Percentiles rank a stretch among this genome's conserved stretches.
phyloP scores from a whole-genome alignment of 2,113 vertebrate species.

The Nothocercus julius region DNA sequence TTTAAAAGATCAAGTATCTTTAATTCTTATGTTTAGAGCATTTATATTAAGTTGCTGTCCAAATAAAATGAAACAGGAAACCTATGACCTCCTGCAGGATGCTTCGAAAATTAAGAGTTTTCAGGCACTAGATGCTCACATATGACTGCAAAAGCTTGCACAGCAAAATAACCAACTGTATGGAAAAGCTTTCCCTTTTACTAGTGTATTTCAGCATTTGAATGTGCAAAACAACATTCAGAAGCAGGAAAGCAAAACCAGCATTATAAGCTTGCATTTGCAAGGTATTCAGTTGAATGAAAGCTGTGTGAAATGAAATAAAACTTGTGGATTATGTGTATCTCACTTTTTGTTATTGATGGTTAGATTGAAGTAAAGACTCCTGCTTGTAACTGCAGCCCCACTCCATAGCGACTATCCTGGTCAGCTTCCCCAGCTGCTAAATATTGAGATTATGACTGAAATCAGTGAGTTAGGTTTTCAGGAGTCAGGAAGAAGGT shows the following conservation, averaged over 20 bases:
- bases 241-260: not conserved
- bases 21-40: not conserved
- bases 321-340: not conserved
- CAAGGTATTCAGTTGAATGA: not conserved
- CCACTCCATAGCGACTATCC: not conserved
- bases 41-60: not conserved
- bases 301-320: not conserved
- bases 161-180: not conserved
- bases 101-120: not conserved
- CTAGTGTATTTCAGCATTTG: not conserved
- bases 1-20: not conserved
- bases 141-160: not conserved
- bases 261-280: not conserved
- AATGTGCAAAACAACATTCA: not conserved
- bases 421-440: not conserved
- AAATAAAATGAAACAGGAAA: not conserved
- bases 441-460: not conserved
- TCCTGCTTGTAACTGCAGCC: rapidly evolving
- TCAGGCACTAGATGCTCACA: not conserved
- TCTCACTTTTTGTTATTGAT: not conserved
- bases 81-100: not conserved
- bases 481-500: not conserved
- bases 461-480: not conserved
- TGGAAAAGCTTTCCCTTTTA: not conserved
- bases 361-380: not conserved